Conservation (phyloP, 2,797 vertebrate species). For the Takifugu rubripes region DNA sequence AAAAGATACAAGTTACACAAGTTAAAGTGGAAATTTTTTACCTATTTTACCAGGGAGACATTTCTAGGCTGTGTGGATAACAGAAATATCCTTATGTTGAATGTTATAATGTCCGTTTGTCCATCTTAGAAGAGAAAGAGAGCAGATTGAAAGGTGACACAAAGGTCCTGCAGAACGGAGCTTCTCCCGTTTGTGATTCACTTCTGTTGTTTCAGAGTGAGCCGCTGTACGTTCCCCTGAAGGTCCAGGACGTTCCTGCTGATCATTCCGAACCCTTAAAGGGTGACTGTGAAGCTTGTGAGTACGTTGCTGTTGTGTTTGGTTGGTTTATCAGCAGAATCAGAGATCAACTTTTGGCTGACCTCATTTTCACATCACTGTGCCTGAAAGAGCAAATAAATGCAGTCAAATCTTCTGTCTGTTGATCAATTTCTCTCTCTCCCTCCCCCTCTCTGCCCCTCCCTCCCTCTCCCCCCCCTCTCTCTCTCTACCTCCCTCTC, state of each 20-base stretch:
- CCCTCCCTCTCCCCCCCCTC: no score
- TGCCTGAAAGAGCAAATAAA: not conserved
- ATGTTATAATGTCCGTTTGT: no score
- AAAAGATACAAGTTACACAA: no score
- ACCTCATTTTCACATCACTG: not conserved
- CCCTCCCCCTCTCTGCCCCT: not conserved
- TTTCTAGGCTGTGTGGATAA: no score
- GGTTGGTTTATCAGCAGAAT: not conserved
- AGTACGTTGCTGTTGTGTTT: constrained; percentile 58
- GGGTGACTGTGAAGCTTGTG: constrained; percentile 80
- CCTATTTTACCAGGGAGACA: no score
- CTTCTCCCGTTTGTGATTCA: not conserved
- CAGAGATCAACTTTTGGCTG: constrained; percentile 24
- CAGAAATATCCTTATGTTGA: no score
- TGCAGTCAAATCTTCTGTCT: no score
- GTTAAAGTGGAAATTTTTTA: no score
- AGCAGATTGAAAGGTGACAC: no score
- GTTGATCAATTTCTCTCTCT: not conserved
- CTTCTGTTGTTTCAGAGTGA: constrained; percentile 81
- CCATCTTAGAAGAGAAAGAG: no score
- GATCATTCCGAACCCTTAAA: constrained; percentile 77
- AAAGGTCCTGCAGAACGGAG: not conserved
- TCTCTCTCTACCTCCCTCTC: not conserved
- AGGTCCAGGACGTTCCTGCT: constrained; percentile 89
- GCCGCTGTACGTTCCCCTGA: constrained; percentile 93